These are phyloP conservation scores for Drosophila lacicola DNA, from an alignment of 2,888 invertebrate species.

Conservation along the genomic window DNA sequence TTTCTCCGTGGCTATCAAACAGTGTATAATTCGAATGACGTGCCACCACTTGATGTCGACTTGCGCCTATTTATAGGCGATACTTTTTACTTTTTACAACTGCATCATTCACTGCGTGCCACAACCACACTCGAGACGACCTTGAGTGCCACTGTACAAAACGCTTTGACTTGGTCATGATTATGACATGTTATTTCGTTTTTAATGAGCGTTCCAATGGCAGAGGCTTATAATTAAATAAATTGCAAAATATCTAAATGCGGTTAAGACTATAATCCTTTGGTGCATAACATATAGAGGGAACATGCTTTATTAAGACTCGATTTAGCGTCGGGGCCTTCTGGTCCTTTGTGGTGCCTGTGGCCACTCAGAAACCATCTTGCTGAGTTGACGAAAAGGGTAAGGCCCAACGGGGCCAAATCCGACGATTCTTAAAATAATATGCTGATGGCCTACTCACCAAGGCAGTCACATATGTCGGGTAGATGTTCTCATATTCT, in stretches of 20 bases:
- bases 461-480: no score
- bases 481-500: neutral
- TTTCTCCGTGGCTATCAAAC: constrained; percentile 71
- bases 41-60: constrained; percentile 15
- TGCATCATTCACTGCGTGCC: neutral
- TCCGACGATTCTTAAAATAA: neutral
- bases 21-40: constrained; percentile 37
- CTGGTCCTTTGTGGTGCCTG: no score
- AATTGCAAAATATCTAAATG: neutral
- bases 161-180: neutral
- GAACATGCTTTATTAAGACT: neutral
- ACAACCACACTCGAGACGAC: constrained; percentile 1
- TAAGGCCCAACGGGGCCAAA: no score
- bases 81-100: constrained; percentile 1
- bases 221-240: neutral
- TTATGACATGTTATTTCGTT: constrained; percentile 1
- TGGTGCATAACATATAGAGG: neutral
- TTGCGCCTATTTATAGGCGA: constrained; percentile 17
- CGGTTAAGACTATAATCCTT: neutral
- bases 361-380: no score
- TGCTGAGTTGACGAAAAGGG: no score
- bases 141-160: constrained; percentile 12
- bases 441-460: no score
- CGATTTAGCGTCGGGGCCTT: no score
- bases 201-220: constrained; percentile 11